Conservation (phyloP, 1,140 invertebrate genomes). For the Neoseiulus cucumeris region DNA sequence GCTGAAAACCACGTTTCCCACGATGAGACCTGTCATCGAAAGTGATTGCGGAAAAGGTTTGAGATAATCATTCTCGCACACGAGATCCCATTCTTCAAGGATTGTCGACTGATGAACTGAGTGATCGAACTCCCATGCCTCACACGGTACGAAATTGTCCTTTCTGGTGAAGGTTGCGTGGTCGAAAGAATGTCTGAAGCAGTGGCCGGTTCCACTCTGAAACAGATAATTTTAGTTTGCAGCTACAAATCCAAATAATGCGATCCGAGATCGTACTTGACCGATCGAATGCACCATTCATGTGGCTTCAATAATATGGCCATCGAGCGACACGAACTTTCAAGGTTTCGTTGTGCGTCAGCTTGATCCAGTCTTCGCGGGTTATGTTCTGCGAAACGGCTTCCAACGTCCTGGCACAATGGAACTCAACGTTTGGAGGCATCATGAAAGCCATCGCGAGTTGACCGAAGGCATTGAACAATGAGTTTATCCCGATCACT, state of each 20-base stretch:
- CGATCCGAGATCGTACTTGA: no score
- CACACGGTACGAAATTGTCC: background rate
- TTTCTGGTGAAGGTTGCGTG: background rate
- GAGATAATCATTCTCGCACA: constrained; percentile 7
- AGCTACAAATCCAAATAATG: no score
- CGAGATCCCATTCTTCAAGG: constrained; percentile 3
- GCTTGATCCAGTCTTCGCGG: background rate
- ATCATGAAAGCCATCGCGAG: constrained; percentile 7
- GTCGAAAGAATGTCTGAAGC: background rate
- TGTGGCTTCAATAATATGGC: no score
- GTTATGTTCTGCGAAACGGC: background rate
- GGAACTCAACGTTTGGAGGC: constrained; percentile 8
- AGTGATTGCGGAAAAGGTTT: background rate
- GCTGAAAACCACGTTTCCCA: constrained; percentile 4
- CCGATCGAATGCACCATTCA: no score
- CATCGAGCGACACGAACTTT: background rate
- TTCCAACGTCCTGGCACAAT: background rate
- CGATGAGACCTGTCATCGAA: background rate
- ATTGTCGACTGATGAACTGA: constrained; percentile 2
- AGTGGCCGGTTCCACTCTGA: background rate
- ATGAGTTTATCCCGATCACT: background rate
- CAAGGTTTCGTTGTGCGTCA: background rate
- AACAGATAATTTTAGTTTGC: no score
- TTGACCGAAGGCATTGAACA: constrained; percentile 1
- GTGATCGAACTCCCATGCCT: background rate